These are phyloP conservation scores for Drosophila nr. fundita DNA, from an alignment of 2,888 invertebrate genomes.

Conservation along the genomic window DNA sequence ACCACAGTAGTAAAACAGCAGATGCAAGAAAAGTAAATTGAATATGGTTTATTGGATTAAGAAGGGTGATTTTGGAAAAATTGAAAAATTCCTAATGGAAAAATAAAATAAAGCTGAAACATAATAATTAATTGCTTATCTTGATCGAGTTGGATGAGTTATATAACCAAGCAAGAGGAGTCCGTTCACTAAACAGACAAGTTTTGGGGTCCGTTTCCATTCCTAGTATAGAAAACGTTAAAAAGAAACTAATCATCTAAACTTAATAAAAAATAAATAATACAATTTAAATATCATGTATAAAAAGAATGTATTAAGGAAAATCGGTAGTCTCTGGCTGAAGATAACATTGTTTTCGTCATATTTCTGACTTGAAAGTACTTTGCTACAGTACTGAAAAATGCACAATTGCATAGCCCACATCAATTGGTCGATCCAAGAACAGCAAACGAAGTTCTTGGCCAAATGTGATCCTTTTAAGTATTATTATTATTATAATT, in stretches of 20 bases:
- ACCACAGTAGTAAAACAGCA: conserved; percentile 15
- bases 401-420: no score
- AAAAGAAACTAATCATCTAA: no score
- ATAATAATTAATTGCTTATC: not conserved
- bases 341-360: not conserved
- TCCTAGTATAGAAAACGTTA: not conserved
- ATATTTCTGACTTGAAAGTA: no score
- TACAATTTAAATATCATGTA: not conserved
- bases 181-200: not conserved
- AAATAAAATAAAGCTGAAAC: not conserved
- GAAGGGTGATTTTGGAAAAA: not conserved
- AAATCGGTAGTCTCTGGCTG: not conserved
- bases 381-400: no score
- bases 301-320: not conserved
- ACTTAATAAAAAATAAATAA: not conserved
- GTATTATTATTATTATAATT: no score
- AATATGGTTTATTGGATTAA: not conserved
- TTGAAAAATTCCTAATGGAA: no score
- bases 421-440: no score
- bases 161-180: not conserved
- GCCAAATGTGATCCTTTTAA: no score
- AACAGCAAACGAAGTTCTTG: no score
- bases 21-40: conserved; percentile 14
- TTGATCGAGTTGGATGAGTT: not conserved
- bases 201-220: not conserved